phyloP scores from a whole-genome alignment of 1,140 invertebrate genomes.

The Magallana gigas region DNA sequence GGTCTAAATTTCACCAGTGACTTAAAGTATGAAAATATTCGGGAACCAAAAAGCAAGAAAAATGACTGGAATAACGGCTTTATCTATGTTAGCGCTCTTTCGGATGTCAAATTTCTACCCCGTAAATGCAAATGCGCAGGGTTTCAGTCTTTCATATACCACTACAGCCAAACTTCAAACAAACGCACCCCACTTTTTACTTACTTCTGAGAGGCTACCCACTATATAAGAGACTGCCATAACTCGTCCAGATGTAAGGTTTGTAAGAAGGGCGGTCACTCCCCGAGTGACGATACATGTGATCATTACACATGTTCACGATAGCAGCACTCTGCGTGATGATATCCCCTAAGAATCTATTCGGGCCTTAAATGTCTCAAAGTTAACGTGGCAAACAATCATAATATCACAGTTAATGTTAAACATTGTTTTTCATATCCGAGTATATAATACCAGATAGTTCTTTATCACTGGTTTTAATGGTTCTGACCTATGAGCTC shows the following conservation, averaged over 20 bases:
- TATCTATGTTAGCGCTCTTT: not conserved
- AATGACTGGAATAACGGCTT: constrained; percentile 22
- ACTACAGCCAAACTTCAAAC: not conserved
- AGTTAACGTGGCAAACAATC: too few species aligned
- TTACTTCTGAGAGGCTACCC: constrained; percentile 2
- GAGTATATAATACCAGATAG: too few species aligned
- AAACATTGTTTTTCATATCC: too few species aligned
- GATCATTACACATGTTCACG: not conserved
- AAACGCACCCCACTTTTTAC: not conserved
- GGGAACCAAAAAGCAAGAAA: not conserved
- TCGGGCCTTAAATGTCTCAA: too few species aligned
- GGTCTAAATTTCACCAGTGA: not conserved
- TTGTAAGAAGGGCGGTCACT: not conserved
- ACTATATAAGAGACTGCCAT: not conserved
- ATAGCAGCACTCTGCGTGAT: too few species aligned
- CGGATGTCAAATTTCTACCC: not conserved
- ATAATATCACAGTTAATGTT: too few species aligned
- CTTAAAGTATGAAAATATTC: not conserved
- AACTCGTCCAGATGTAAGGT: not conserved
- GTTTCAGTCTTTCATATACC: constrained; percentile 6
- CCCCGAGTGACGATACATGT: not conserved
- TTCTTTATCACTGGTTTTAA: too few species aligned
- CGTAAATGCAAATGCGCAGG: not conserved
- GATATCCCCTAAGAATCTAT: too few species aligned
- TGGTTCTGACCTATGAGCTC: constrained; percentile 59